A percentile compares a stretch with the other conserved stretches of the same genome.
Conservation (phyloP, 2,888 invertebrate species). For the Corbicula japonica region DNA sequence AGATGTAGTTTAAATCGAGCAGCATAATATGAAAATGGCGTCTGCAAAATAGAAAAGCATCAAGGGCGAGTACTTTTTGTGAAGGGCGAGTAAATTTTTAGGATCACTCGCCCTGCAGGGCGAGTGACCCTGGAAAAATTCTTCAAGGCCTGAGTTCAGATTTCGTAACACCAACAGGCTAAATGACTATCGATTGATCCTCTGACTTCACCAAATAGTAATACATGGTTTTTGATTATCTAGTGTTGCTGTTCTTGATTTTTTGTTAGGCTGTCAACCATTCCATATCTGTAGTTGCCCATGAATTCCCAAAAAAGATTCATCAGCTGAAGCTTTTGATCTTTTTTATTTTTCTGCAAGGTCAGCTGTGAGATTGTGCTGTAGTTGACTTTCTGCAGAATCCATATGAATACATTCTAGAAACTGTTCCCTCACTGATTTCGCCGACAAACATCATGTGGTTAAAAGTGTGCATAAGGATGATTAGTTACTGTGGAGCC, state of each 20-base stretch:
- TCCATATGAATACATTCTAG: conserved; percentile 38
- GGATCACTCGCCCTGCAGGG: too few relatives aligned
- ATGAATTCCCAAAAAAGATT: conserved; percentile 28
- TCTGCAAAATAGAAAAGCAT: too few relatives aligned
- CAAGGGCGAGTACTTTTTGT: too few relatives aligned
- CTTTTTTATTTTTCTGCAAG: not conserved
- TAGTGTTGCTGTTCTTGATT: not conserved
- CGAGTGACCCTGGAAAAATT: too few relatives aligned
- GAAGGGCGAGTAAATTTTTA: too few relatives aligned
- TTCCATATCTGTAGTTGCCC: conserved; percentile 23
- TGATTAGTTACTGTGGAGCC: too few relatives aligned
- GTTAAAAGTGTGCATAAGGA: too few relatives aligned
- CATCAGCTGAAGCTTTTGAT: conserved; percentile 15
- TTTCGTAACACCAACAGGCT: not conserved
- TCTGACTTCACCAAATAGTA: not conserved
- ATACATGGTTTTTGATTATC: too few relatives aligned
- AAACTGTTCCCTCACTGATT: conserved; percentile 32
- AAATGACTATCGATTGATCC: not conserved
- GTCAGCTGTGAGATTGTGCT: conserved; percentile 19
- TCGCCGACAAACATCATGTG: conserved; percentile 35
- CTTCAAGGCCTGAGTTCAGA: too few relatives aligned
- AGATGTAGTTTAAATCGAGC: too few relatives aligned
- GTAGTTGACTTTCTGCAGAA: conserved; percentile 20
- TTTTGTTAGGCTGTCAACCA: not conserved
- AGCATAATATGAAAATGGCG: too few relatives aligned